Evolutionary conservation across 2,797 vertebrate species (phyloP).

Genomic region (Leuciscus waleckii): DNA sequence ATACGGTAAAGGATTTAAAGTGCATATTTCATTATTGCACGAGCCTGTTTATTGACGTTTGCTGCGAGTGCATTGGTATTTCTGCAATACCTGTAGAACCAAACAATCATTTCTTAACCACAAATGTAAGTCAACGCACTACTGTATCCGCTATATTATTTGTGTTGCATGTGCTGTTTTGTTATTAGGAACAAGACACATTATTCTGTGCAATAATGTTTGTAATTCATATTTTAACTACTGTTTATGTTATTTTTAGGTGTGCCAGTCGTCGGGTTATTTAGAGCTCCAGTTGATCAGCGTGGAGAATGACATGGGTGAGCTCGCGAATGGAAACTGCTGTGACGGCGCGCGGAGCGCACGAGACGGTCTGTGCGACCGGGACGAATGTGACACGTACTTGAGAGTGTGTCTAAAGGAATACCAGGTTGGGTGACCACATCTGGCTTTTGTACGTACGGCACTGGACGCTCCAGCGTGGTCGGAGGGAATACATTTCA

Average conservation of each 20-base stretch:
- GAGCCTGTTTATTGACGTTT: not conserved
- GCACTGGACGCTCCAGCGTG: conserved; percentile 88
- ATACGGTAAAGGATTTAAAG: not conserved
- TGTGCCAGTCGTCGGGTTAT: conserved; percentile 88
- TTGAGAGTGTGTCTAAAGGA: conserved; percentile 93
- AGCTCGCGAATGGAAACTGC: conserved; percentile 89
- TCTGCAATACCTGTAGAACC: not conserved
- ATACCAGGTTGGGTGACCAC: conserved; percentile 89
- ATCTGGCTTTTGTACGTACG: conserved; percentile 87
- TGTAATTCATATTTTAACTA: conserved; percentile 43
- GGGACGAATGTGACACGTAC: conserved; percentile 92
- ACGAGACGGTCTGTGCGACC: conserved; percentile 77
- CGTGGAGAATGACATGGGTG: conserved; percentile 88
- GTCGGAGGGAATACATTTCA: conserved; percentile 94
- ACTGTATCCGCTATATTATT: not conserved
- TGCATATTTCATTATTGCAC: conserved; percentile 8
- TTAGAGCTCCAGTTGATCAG: conserved; percentile 93
- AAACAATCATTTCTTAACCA: not conserved
- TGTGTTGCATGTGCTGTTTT: not conserved
- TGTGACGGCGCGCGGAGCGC: conserved; percentile 83
- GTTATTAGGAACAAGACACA: not conserved
- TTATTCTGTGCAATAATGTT: not conserved
- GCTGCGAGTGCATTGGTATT: not conserved
- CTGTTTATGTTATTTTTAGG: conserved; percentile 79
- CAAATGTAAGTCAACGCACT: not conserved